Base-by-base conservation (phyloP, 1,140 invertebrate species). In the Pemphigus obesinymphae region DNA sequence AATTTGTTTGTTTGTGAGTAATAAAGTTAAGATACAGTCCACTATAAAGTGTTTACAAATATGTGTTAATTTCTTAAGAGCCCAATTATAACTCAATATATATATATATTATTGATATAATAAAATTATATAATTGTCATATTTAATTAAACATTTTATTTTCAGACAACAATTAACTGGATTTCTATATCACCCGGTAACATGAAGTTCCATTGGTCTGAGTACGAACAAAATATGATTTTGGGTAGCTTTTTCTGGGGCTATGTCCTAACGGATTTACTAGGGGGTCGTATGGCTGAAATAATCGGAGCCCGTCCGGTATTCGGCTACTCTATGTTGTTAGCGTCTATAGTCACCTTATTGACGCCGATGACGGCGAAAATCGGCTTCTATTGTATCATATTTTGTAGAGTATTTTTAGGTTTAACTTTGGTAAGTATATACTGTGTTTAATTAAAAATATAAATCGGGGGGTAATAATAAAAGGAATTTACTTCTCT, bases 171-270 rank as follows among this genome's bases (percentile, higher is more conserved):
- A n/a, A 11, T 23, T 0, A 80, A 20, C 31, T 31, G 3, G 13
- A 31, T 17, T 48, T 29, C 40, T 13, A 43, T 2, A 20, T 20
- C 34, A 15, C 13, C 50, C 8, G 7, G 13, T 10, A n/a, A 7
- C 4, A 2, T 88, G 4, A 90, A 89, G 70, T 94, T 92, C 84
- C 83, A 88, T 2, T 95, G 93, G 93, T 89, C 92, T 84, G 89
- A 90, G 53, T 90, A 92, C 83, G 89, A 93, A 83, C 92, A 93
- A 84, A 96, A 96, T 84, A 88, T 92, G 45, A 91, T 96, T 63
- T 88, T 95, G 17, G 94, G 95, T 13, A 91, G 92, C 83, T 97
- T 96, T 89, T 97, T 95, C 89, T 95, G 94, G 92, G 95, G 95
- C 6, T 97, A 96, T 87, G 90, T 96, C 13, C 89, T 94, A 40